Conservation (phyloP, 2,113 vertebrate genomes). For the Tupaia chinensis region DNA sequence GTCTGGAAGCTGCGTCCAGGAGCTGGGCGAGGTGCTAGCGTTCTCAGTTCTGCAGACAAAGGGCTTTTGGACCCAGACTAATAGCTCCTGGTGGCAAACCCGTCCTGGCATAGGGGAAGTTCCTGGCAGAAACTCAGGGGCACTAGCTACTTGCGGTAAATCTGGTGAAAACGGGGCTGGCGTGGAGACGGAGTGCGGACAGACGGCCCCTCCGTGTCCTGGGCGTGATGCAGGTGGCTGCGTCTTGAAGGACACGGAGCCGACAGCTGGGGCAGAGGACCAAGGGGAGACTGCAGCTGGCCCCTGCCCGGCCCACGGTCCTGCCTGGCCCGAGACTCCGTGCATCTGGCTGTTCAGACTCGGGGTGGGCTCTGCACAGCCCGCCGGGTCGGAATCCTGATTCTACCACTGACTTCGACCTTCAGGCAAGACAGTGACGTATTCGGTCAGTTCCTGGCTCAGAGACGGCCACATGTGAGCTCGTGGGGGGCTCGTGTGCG, state of each 20-base stretch:
- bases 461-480: no score
- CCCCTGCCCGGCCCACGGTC: no score
- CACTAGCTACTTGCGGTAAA: not conserved
- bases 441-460: not conserved
- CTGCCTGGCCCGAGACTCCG: not conserved
- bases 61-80: not conserved
- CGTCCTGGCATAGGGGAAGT: not conserved
- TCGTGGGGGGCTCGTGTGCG: no score
- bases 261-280: not conserved
- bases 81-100: constrained; percentile 2
- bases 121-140: not conserved
- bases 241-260: no score
- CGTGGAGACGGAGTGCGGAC: not conserved
- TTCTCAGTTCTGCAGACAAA: not conserved
- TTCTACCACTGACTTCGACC: not conserved
- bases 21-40: not conserved
- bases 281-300: not conserved
- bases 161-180: not conserved
- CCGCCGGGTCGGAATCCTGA: not conserved
- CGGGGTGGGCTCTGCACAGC: not conserved
- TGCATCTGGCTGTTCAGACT: no score
- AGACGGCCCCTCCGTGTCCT: no score
- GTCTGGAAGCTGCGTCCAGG: not conserved
- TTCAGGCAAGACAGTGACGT: not conserved
- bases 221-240: no score